Percentiles rank a stretch among this genome's conserved stretches.
Conservation (phyloP, 2,888 invertebrate genomes). For the Nemurella pictetii region DNA sequence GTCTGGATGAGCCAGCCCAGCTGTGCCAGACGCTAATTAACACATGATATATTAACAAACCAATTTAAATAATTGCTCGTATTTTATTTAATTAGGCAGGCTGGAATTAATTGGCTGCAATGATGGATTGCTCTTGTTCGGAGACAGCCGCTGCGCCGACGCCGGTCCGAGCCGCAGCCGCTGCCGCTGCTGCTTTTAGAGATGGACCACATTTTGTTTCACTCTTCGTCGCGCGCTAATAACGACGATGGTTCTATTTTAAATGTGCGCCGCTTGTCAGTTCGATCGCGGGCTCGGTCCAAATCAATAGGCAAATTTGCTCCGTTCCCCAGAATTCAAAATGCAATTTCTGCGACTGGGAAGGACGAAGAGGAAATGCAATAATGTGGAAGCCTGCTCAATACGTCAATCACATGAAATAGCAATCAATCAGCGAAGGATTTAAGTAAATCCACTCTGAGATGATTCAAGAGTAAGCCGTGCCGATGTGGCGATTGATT, state of each 20-base stretch:
- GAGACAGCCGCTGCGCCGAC: neutral
- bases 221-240: neutral
- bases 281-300: neutral
- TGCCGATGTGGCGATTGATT: neutral
- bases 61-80: constrained; percentile 19
- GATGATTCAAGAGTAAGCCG: neutral
- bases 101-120: constrained; percentile 5
- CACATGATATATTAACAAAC: constrained; percentile 17
- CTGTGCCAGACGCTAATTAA: constrained; percentile 2
- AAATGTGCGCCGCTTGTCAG: neutral
- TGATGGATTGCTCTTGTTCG: constrained; percentile 8
- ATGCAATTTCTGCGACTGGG: neutral
- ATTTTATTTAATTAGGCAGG: constrained; percentile 19
- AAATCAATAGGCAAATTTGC: neutral
- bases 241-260: neutral
- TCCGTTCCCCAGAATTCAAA: neutral
- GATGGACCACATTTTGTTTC: neutral
- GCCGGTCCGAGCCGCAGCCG: neutral
- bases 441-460: neutral
- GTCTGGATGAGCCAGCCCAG: neutral
- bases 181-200: neutral
- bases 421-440: neutral
- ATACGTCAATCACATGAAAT: neutral
- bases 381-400: neutral
- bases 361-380: neutral